A percentile compares a stretch with the other conserved stretches of the same genome.
Evolutionary conservation across 2,888 invertebrate genomes (phyloP).

Genomic region (Caenorhabditis angaria): DNA sequence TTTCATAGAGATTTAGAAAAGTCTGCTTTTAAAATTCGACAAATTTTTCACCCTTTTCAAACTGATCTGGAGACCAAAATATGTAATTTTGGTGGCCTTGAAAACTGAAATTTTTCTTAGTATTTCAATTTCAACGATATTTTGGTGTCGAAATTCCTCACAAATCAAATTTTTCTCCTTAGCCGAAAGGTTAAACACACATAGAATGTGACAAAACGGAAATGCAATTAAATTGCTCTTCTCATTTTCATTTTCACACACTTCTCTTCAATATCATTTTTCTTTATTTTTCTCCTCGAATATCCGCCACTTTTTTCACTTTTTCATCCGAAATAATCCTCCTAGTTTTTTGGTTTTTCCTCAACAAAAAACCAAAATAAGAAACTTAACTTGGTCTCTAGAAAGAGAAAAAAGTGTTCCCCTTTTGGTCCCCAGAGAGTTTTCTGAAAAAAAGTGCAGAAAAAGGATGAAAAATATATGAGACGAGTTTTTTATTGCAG

Average conservation of each 20-base stretch:
- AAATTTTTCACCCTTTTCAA: too few relatives aligned
- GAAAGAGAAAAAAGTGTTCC: not conserved
- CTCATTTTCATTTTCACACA: not conserved
- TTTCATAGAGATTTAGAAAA: too few relatives aligned
- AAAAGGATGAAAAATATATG: not conserved
- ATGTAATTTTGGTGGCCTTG: too few relatives aligned
- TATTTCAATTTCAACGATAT: too few relatives aligned
- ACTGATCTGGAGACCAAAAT: too few relatives aligned
- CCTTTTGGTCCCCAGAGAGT: not conserved
- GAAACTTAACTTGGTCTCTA: too few relatives aligned
- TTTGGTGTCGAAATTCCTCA: too few relatives aligned
- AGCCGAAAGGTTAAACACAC: not conserved
- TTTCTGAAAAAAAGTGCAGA: not conserved
- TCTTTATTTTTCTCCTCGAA: not conserved
- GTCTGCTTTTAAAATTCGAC: too few relatives aligned
- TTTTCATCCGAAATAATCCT: not conserved
- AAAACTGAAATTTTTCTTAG: too few relatives aligned
- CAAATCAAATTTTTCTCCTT: too few relatives aligned
- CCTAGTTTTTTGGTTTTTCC: not conserved
- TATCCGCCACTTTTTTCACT: not conserved
- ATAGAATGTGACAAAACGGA: slow-evolving; percentile 2
- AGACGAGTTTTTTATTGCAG: too few relatives aligned
- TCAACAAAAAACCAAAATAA: not conserved
- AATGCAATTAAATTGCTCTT: slow-evolving; percentile 2
- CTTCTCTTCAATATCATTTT: slow-evolving; percentile 1